Evolutionary conservation across 2,797 vertebrate species (phyloP), one percentile per base, ranked within the genome.

Genomic region (Hydrophis major): DNA sequence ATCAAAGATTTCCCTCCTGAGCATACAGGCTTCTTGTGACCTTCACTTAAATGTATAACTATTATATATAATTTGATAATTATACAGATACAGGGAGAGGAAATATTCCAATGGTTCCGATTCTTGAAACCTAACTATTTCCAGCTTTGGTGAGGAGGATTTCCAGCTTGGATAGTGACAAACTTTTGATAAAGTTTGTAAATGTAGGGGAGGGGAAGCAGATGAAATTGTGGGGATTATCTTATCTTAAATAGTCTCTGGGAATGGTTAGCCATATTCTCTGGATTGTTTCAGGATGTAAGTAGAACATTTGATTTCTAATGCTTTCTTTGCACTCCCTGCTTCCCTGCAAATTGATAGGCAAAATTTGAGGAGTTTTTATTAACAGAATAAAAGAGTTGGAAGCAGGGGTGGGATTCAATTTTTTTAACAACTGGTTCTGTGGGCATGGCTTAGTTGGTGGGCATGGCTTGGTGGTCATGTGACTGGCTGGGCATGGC

Each of bases 1-100:
- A 96, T 96, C 96, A 94, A 91, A 96, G 94, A 89, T 94, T 89
- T 86, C 8, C 6, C 86, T 95, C 93, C 93, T 22, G 96, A 95
- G 92, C 95, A 96, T 28, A 6, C 94, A 88, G 74, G 50, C 91
- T 86, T 93, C 86, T 93, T 94, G 55, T 92, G 94, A 94, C 93
- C 96, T 95, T 95, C 91, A 90, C 94, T 95, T 56, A 63, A 87
- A 92, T 25, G 20, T 83, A 47, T 69, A 88, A 94, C 87, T n/a
- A 89, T 69, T 94, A 91, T 93, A 93, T 90, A 86, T 0, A 78
- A 90, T 91, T 94, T 42, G 0, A 11, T 0, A 92, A 94, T 92
- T 91, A 69, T 2, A 50, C 3, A 16, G 4, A 0, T 66, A 32
- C 42, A 63, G 86, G 94, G 95, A 42, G 22, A 89, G 12, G 61